These are phyloP conservation scores for Calliopsis andreniformis DNA, from an alignment of 1,140 invertebrate species.

Conservation along the genomic window DNA sequence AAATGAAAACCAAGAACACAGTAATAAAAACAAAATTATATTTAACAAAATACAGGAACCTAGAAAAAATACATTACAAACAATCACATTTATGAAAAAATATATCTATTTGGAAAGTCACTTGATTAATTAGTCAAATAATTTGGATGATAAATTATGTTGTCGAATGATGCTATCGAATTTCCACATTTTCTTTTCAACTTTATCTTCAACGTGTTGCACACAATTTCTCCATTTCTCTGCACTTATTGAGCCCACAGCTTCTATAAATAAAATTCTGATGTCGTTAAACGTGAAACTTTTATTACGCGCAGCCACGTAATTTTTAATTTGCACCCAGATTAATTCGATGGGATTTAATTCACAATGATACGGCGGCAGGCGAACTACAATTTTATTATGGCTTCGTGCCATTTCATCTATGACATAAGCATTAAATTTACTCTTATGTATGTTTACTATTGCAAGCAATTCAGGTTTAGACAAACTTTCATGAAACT, in stretches of 20 bases:
- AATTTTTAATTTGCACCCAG: slow-evolving; percentile 17
- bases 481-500: not conserved
- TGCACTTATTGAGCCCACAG: not conserved
- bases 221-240: not conserved
- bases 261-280: slow-evolving; percentile 1
- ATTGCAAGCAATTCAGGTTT: slow-evolving; percentile 12
- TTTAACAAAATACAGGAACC: too few relatives aligned
- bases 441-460: not conserved
- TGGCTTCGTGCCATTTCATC: slow-evolving; percentile 11
- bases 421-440: slow-evolving; percentile 12
- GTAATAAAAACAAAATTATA: too few relatives aligned
- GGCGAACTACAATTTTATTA: slow-evolving; percentile 8
- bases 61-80: too few relatives aligned
- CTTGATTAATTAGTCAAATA: too few relatives aligned
- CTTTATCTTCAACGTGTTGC: not conserved
- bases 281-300: slow-evolving; percentile 19
- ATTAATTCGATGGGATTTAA: slow-evolving; percentile 28
- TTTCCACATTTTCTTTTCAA: not conserved
- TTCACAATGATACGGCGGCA: slow-evolving; percentile 30
- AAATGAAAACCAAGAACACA: too few relatives aligned
- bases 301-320: not conserved
- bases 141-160: too few relatives aligned
- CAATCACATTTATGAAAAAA: too few relatives aligned
- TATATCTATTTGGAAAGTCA: too few relatives aligned
- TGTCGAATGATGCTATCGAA: not conserved